These are phyloP conservation scores for Leuciscus waleckii DNA, from an alignment of 2,797 vertebrate genomes.

Conservation along the genomic window DNA sequence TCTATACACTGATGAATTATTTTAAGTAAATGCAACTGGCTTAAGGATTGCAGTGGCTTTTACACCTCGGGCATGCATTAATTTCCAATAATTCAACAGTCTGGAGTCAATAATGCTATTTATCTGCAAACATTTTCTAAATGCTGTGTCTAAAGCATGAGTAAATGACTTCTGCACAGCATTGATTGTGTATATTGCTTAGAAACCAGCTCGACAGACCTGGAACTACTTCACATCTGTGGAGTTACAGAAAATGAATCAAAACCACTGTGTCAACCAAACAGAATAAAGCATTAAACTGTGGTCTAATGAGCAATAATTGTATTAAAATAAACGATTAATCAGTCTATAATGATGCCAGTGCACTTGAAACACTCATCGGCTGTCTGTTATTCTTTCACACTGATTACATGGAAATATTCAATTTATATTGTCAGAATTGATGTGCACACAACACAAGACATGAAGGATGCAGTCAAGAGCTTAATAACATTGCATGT, in stretches of 20 bases:
- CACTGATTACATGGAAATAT: background rate
- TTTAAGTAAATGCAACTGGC: background rate
- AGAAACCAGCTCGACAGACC: background rate
- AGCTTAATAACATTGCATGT: background rate
- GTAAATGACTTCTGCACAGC: background rate
- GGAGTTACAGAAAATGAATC: background rate
- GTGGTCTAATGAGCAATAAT: conserved; percentile 4
- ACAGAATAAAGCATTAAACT: background rate
- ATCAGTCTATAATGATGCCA: conserved; percentile 4
- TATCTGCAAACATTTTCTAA: background rate
- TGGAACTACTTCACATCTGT: background rate
- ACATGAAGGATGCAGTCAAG: background rate
- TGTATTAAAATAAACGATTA: conserved; percentile 8
- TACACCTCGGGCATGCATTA: background rate
- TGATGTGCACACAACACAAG: background rate
- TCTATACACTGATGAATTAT: background rate
- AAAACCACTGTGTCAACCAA: background rate
- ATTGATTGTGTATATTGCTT: background rate
- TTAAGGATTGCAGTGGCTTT: background rate
- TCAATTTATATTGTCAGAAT: background rate
- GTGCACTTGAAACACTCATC: background rate
- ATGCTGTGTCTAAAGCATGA: background rate
- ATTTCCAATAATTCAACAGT: background rate
- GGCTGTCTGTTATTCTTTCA: background rate
- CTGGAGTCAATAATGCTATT: background rate